These are phyloP conservation scores for Drosophila ficusphila DNA, from an alignment of 1,140 invertebrate species.

Conservation along the genomic window DNA sequence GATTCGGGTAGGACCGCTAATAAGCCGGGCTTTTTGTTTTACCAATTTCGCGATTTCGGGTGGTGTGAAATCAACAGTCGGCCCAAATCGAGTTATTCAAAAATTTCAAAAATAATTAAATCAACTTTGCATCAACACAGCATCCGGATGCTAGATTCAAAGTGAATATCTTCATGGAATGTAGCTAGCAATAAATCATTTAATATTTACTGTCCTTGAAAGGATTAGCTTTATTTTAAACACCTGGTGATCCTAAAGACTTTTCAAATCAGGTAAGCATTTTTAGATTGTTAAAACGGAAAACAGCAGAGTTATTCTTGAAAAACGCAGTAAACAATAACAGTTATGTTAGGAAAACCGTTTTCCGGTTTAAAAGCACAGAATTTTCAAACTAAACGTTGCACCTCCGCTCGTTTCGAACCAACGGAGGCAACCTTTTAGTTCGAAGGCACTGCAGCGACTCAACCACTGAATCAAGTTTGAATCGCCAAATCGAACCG, in stretches of 20 bases:
- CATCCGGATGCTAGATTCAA: no score
- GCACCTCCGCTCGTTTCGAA: neutral
- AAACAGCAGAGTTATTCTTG: no score
- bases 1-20: slow-evolving; percentile 23
- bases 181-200: neutral
- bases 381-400: no score
- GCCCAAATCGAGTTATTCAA: slow-evolving; percentile 17
- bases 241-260: no score
- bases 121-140: neutral
- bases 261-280: no score
- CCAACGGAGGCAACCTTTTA: neutral
- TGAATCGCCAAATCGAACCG: neutral
- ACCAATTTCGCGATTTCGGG: neutral
- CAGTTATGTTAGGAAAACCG: no score
- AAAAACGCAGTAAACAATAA: no score
- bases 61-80: neutral
- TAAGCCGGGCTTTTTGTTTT: slow-evolving; percentile 20
- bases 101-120: slow-evolving; percentile 23
- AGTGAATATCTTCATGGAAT: no score
- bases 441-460: neutral
- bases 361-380: no score
- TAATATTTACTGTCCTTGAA: neutral
- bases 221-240: neutral
- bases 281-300: no score
- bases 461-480: neutral